Percentiles rank a stretch among this genome's conserved stretches.
Evolutionary conservation across 2,113 vertebrate species (phyloP).

Genomic region (Cynopterus brachyotis): DNA sequence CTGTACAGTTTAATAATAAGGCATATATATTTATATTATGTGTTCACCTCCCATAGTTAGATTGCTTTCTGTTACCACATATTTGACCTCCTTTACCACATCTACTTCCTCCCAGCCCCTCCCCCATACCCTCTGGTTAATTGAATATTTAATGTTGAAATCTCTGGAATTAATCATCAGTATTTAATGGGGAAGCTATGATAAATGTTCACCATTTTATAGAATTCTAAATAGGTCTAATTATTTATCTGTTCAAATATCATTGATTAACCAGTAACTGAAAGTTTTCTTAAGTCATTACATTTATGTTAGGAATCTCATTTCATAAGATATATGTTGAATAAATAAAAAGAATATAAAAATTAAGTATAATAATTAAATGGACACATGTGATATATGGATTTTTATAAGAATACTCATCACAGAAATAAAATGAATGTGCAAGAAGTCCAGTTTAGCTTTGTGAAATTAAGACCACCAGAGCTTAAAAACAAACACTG

Average conservation of each 20-base stretch:
- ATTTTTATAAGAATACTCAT: conserved; percentile 9
- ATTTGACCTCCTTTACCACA: no score
- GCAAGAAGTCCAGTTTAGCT: conserved; percentile 27
- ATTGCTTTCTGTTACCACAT: no score
- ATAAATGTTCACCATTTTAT: no score
- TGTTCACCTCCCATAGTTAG: no score
- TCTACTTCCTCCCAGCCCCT: no score
- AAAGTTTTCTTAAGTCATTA: conserved; percentile 31
- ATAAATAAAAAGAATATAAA: conserved; percentile 5
- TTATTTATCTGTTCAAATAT: conserved; percentile 46
- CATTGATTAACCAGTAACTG: background rate
- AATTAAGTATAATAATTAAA: background rate
- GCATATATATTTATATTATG: no score
- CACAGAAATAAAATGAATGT: background rate
- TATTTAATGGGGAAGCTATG: conserved; percentile 44
- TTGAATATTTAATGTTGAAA: conserved; percentile 49
- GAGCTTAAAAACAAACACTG: background rate
- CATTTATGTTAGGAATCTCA: background rate
- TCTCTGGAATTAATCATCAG: conserved; percentile 43
- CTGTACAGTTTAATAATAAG: no score
- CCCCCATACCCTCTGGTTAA: no score
- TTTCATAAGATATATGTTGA: background rate
- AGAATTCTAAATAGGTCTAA: background rate
- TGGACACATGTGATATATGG: background rate
- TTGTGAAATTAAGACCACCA: background rate